phyloP scores from a whole-genome alignment of 2,113 vertebrate species.

The Perca schrenkii region DNA sequence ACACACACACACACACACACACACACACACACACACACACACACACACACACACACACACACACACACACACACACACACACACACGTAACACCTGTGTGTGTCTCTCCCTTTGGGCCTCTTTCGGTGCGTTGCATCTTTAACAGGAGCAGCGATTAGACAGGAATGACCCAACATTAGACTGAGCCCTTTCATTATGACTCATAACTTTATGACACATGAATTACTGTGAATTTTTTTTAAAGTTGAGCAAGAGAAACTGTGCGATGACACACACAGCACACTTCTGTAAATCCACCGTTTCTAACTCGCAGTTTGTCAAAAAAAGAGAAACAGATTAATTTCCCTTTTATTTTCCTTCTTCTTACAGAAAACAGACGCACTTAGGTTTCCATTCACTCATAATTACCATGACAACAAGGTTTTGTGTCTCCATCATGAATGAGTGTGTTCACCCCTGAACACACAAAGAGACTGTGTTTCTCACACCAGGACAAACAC shows the following conservation, averaged over 20 bases:
- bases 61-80: too few relatives aligned
- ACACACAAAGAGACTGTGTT: neutral
- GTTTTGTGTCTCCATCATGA: neutral
- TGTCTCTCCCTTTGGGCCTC: too few relatives aligned
- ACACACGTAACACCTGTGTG: too few relatives aligned
- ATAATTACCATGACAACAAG: slow-evolving; percentile 21
- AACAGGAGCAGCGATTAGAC: slow-evolving; percentile 39
- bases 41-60: too few relatives aligned
- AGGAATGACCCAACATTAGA: slow-evolving; percentile 17
- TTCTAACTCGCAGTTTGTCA: neutral
- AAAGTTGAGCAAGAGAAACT: slow-evolving; percentile 14
- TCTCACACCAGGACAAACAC: too few relatives aligned
- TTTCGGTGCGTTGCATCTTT: neutral
- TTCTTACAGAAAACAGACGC: neutral
- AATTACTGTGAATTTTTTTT: slow-evolving; percentile 23
- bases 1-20: too few relatives aligned
- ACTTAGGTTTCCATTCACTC: slow-evolving; percentile 32
- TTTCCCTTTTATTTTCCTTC: slow-evolving; percentile 21
- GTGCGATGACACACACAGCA: slow-evolving; percentile 1
- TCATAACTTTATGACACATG: slow-evolving; percentile 36
- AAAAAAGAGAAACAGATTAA: neutral
- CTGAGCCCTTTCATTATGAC: slow-evolving; percentile 49
- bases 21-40: too few relatives aligned
- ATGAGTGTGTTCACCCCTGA: neutral
- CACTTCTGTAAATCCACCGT: slow-evolving; percentile 14